Conservation (phyloP, 2,888 invertebrate species). For the Lagria hirta region DNA sequence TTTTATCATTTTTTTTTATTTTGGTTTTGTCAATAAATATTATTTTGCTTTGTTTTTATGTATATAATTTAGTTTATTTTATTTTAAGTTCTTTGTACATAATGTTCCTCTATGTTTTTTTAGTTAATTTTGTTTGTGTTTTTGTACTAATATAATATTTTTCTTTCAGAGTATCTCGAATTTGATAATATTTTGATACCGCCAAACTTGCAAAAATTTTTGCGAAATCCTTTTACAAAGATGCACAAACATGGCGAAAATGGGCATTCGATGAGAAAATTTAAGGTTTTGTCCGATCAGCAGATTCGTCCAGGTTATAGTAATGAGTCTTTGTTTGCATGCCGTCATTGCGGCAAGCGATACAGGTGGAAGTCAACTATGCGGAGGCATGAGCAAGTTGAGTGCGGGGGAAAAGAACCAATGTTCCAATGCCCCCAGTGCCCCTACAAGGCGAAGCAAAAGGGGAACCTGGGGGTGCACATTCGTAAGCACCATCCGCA, state of each 20-base stretch:
- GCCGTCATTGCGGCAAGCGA: conserved; percentile 81
- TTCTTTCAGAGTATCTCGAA: conserved; percentile 48
- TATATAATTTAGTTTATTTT: conserved; percentile 8
- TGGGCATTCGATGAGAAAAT: conserved; percentile 39
- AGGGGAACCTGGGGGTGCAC: conserved; percentile 80
- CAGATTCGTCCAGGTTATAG: conserved; percentile 52
- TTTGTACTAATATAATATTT: conserved; percentile 13
- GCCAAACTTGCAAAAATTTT: conserved; percentile 37
- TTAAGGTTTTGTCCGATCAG: conserved; percentile 34
- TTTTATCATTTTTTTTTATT: background rate
- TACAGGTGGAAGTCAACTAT: conserved; percentile 86
- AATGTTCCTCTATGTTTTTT: conserved; percentile 20
- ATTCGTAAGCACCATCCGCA: conserved; percentile 71
- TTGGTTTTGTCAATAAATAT: background rate
- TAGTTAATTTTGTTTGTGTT: conserved; percentile 12
- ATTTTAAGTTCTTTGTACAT: conserved; percentile 21
- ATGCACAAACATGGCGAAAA: conserved; percentile 33
- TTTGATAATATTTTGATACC: conserved; percentile 48
- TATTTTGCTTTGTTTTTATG: background rate
- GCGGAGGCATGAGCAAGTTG: conserved; percentile 70
- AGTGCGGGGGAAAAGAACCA: conserved; percentile 80
- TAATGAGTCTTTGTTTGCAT: conserved; percentile 67
- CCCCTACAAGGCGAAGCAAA: conserved; percentile 78
- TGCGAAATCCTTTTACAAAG: conserved; percentile 34
- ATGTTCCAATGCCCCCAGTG: conserved; percentile 80